Base-by-base conservation (phyloP, 2,888 invertebrate genomes). In the Emmelina monodactyla region DNA sequence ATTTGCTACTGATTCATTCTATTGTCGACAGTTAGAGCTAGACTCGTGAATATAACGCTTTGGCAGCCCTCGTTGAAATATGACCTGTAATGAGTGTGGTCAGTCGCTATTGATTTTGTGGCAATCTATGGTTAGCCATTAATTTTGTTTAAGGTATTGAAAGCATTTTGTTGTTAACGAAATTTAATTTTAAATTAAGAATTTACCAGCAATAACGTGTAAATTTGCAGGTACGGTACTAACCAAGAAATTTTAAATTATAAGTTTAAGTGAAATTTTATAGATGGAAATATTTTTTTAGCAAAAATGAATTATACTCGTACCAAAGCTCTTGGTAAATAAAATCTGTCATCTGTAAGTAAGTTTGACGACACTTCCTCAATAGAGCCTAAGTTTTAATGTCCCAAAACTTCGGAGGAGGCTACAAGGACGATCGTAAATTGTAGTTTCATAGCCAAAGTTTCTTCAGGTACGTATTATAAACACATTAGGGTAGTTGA, bases 1-100 rank as follows among this genome's bases (percentile, higher is more conserved):
- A 76, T 73, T 53, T 44, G 50, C 55, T 63, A 62, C 61, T 76
- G 76, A 79, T 76, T 78, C 75, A 75, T 76, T 64, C 58, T 51
- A 44, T 53, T 51, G 71, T 58, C 69, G 72, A 75, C 72, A 69
- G 68, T 71, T 71, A 71, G 71, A 66, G 73, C 69, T 54, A 53
- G 44, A 43, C 44, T 58, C 54, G 62, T 62, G 65, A 68, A 72
- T 73, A 72, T 72, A 73, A 70, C 71, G 69, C 72, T 71, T 68
- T 68, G 72, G 70, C 68, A 53, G 19, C 25, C 30, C 38, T 10
- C 25, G 3, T 9, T 25, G 25, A 25, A 10, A n/a, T 25, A 25
- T 25, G 25, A 3, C 3, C 25, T 9, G 25, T 25, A 25, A 25
- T 25, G 25, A 25, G n/a, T 37, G n/a, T 7, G 19, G 29, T 15